These are phyloP conservation scores for Cephus pygmeus DNA, from an alignment of 2,888 invertebrate species.

Conservation along the genomic window DNA sequence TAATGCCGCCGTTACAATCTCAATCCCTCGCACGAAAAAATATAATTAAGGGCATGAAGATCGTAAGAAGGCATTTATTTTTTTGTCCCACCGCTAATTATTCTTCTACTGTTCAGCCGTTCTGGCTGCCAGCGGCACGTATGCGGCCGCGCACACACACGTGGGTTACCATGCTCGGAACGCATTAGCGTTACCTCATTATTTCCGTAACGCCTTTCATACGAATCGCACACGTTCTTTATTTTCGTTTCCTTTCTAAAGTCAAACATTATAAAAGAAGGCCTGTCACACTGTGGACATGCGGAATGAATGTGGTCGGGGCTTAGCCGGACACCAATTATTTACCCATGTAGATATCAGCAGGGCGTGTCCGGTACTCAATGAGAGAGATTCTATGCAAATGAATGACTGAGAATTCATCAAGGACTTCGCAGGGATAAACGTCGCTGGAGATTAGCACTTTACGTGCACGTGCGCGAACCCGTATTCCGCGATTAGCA, in stretches of 20 bases:
- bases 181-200: conserved; percentile 23
- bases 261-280: conserved; percentile 31
- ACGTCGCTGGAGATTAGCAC: not conserved
- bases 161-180: conserved; percentile 6
- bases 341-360: conserved; percentile 25
- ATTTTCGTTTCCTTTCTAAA: conserved; percentile 18
- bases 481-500: not conserved
- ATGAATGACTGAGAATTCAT: conserved; percentile 27
- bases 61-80: conserved; percentile 15
- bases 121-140: not conserved
- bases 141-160: conserved; percentile 1
- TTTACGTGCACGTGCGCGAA: conserved; percentile 1
- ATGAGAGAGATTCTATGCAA: conserved; percentile 15
- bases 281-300: conserved; percentile 27
- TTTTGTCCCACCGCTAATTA: conserved; percentile 17
- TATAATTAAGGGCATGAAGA: conserved; percentile 12
- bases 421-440: conserved; percentile 12
- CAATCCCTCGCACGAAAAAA: conserved; percentile 8
- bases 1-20: not conserved
- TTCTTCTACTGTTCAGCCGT: conserved; percentile 11
- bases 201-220: conserved; percentile 17
- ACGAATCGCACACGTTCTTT: conserved; percentile 9
- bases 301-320: conserved; percentile 20
- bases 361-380: conserved; percentile 17
- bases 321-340: conserved; percentile 25